A percentile compares a stretch with the other conserved stretches of the same genome.
These are phyloP conservation scores for Trachelus tabidus DNA, from an alignment of 2,888 invertebrate genomes.

Conservation along the genomic window DNA sequence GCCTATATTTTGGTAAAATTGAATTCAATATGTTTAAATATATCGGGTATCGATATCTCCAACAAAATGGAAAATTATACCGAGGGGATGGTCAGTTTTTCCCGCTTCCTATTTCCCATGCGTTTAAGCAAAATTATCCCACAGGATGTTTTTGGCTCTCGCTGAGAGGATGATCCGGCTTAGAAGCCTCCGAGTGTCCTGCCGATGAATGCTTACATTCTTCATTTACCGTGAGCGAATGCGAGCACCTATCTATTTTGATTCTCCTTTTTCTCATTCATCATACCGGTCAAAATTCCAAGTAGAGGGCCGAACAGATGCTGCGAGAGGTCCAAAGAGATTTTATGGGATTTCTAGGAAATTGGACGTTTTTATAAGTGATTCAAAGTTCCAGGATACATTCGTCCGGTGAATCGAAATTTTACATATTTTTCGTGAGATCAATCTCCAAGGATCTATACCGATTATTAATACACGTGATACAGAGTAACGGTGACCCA, in stretches of 20 bases:
- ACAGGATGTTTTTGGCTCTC: conserved; percentile 55
- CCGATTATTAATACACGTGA: neutral
- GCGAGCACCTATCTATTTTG: neutral
- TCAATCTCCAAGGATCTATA: neutral
- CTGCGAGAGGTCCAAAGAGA: neutral
- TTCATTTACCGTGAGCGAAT: neutral
- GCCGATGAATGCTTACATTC: neutral
- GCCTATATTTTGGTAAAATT: neutral
- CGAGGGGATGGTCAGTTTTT: neutral
- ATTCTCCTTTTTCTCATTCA: neutral
- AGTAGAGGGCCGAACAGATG: neutral
- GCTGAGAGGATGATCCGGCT: conserved; percentile 63
- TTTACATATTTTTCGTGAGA: neutral
- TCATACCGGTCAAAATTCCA: neutral
- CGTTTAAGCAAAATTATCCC: conserved; percentile 3
- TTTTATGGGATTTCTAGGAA: neutral
- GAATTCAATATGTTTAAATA: neutral
- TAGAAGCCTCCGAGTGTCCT: conserved; percentile 41
- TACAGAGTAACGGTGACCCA: neutral
- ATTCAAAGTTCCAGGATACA: neutral
- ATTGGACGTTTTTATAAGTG: neutral
- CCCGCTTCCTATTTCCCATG: neutral
- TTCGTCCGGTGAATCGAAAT: neutral
- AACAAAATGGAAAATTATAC: neutral
- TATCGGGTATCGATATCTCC: neutral